Evolutionary conservation across 2,797 vertebrate genomes (phyloP).

Genomic region (Pachyuromys duprasi): DNA sequence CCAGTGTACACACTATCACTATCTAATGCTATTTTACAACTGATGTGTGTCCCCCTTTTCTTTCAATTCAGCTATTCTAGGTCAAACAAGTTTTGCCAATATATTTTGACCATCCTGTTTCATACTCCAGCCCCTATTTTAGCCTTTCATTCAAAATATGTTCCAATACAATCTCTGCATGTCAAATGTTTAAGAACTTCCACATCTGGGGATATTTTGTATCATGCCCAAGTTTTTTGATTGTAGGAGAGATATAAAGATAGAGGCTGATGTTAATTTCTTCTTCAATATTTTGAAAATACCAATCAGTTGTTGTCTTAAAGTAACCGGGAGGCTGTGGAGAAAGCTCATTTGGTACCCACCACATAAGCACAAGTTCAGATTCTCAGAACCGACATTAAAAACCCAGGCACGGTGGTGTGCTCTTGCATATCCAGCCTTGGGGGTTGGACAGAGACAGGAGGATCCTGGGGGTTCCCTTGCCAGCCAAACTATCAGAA

Average conservation of each 20-base stretch:
- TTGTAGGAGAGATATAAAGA: neutral
- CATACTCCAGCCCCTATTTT: neutral
- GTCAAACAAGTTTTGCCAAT: neutral
- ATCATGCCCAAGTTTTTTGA: neutral
- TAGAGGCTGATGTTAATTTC: neutral
- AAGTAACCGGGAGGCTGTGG: neutral
- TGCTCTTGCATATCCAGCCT: neutral
- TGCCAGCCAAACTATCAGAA: neutral
- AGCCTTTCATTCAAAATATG: neutral
- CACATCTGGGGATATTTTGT: neutral
- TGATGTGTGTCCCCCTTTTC: neutral
- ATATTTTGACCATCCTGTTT: neutral
- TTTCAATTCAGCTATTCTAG: neutral
- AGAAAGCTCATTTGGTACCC: neutral
- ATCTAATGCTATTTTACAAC: neutral
- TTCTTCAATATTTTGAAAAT: neutral
- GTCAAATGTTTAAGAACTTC: neutral
- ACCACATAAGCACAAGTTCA: neutral
- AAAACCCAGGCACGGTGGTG: neutral
- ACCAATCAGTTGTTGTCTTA: neutral
- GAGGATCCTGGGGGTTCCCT: neutral
- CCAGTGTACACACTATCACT: neutral
- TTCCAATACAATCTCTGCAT: neutral
- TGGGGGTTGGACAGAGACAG: neutral
- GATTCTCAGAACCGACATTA: neutral